phyloP scores from a whole-genome alignment of 1,140 invertebrate genomes.

The roundworm (Caenorhabditis elegans) region DNA sequence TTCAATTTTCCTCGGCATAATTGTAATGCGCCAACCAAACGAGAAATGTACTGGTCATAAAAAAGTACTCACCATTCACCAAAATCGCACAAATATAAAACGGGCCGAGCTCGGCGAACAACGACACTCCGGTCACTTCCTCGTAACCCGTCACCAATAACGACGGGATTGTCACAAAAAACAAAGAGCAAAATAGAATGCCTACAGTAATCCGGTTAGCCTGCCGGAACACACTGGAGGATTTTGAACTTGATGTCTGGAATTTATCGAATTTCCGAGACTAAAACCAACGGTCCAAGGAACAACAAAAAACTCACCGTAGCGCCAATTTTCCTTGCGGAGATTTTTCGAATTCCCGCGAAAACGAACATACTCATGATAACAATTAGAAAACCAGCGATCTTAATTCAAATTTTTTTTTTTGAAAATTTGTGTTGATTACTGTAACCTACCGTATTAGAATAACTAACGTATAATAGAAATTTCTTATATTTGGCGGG shows the following conservation, averaged over 20 bases:
- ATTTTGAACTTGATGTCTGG: neutral
- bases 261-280: neutral
- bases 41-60: too few species aligned
- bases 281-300: too few species aligned
- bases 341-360: neutral
- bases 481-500: neutral
- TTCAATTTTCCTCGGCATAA: too few species aligned
- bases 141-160: slow-evolving; percentile 13
- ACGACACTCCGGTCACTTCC: neutral
- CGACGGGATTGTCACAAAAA: neutral
- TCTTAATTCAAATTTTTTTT: neutral
- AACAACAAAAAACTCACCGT: neutral
- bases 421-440: neutral
- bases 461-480: neutral
- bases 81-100: slow-evolving; percentile 22
- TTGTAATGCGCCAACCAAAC: too few species aligned
- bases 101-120: neutral
- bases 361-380: neutral
- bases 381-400: neutral
- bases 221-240: neutral
- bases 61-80: neutral
- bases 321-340: neutral
- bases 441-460: neutral
- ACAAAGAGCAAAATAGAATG: neutral
- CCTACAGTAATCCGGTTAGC: slow-evolving; percentile 1